These are phyloP conservation scores for Prenolepis imparis DNA, from an alignment of 2,888 invertebrate species.

Conservation along the genomic window DNA sequence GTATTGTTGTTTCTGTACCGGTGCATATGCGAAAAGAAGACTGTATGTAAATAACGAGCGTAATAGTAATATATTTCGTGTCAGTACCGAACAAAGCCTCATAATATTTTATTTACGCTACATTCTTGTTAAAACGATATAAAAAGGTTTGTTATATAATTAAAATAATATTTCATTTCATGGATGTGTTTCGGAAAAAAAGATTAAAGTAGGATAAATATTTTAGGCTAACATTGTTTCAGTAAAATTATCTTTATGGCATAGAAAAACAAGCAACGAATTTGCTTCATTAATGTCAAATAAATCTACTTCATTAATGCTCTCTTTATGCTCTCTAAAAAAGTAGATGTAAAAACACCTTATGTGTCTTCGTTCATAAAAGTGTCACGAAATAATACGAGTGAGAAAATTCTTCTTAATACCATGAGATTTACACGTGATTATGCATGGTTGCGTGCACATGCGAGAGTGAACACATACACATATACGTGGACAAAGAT, in stretches of 20 bases:
- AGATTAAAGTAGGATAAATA: neutral
- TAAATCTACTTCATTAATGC: neutral
- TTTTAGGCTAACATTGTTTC: slow-evolving; percentile 14
- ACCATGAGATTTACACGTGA: neutral
- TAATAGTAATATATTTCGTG: slow-evolving; percentile 74
- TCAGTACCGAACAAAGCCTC: slow-evolving; percentile 35
- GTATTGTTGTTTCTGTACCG: slow-evolving; percentile 65
- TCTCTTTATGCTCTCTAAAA: slow-evolving; percentile 29
- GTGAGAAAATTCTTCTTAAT: neutral
- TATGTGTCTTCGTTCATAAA: neutral
- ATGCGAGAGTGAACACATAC: neutral
- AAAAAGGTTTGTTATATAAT: slow-evolving; percentile 12
- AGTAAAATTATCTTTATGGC: slow-evolving; percentile 4
- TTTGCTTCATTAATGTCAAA: neutral
- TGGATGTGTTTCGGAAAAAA: neutral
- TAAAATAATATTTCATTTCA: neutral
- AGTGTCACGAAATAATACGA: slow-evolving; percentile 4
- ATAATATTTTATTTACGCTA: slow-evolving; percentile 33
- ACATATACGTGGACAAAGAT: neutral
- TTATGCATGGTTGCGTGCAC: neutral
- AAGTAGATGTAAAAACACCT: slow-evolving; percentile 25
- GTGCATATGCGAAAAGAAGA: slow-evolving; percentile 71
- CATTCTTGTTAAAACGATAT: slow-evolving; percentile 18
- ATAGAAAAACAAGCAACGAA: neutral
- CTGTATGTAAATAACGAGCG: slow-evolving; percentile 77